phyloP scores from a whole-genome alignment of 2,888 invertebrate genomes.

The Lithophane semibrunnea region DNA sequence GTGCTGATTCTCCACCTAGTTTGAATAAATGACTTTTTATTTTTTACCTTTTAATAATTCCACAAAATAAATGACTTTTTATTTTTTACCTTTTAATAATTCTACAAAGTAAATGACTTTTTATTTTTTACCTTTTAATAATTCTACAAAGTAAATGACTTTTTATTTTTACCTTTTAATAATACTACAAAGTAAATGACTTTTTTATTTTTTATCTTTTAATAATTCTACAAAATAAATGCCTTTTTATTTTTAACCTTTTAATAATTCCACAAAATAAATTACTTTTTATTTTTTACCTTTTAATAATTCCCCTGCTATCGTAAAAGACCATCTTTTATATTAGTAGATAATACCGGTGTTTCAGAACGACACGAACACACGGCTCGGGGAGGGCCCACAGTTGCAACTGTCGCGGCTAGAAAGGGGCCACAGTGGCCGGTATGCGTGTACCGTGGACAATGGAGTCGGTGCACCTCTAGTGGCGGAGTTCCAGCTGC shows the following conservation, averaged over 20 bases:
- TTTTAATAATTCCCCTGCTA: neutral
- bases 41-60: no score
- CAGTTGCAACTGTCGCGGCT: constrained; percentile 91
- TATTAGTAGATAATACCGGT: constrained; percentile 66
- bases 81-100: neutral
- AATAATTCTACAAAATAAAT: neutral
- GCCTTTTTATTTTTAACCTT: neutral
- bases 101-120: no score
- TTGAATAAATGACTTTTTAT: no score
- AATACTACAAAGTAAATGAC: no score
- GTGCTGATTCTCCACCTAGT: no score
- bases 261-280: neutral
- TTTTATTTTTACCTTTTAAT: neutral
- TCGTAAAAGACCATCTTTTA: constrained; percentile 58
- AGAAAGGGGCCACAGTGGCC: constrained; percentile 91
- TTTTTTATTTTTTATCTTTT: neutral
- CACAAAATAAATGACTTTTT: no score
- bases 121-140: neutral
- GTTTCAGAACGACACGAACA: constrained; percentile 82
- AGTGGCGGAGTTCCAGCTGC: constrained; percentile 92
- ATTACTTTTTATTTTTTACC: neutral
- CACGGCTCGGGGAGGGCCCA: constrained; percentile 90
- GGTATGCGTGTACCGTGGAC: constrained; percentile 92
- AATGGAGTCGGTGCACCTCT: constrained; percentile 92
- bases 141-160: neutral